These are phyloP conservation scores for Lophius americanus DNA, from an alignment of 2,797 vertebrate genomes.

Conservation along the genomic window DNA sequence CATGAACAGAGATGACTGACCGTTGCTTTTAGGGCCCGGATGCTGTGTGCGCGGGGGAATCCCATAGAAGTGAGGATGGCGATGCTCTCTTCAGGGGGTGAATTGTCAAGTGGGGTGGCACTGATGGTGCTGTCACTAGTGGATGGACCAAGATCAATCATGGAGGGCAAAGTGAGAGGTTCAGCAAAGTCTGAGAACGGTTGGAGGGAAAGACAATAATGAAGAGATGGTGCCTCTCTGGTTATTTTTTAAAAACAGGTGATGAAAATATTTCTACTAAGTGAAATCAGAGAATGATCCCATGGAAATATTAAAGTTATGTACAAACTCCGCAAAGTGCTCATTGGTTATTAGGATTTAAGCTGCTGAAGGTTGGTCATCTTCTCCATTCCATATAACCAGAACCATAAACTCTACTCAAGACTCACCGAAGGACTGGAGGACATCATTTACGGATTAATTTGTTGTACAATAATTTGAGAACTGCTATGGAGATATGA, in stretches of 20 bases:
- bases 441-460: no score
- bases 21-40: slow-evolving; percentile 89
- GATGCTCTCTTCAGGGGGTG: slow-evolving; percentile 94
- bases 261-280: not conserved
- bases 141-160: slow-evolving; percentile 81
- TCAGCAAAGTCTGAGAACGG: slow-evolving; percentile 93
- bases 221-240: slow-evolving; percentile 2
- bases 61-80: slow-evolving; percentile 97
- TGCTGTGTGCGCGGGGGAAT: slow-evolving; percentile 90
- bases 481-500: no score
- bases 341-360: no score
- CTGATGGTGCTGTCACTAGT: slow-evolving; percentile 68
- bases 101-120: slow-evolving; percentile 82
- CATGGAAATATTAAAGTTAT: no score
- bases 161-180: slow-evolving; percentile 86
- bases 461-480: no score
- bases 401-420: no score
- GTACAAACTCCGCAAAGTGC: no score
- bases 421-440: no score
- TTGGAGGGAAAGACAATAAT: not conserved
- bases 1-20: slow-evolving; percentile 78
- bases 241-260: slow-evolving; percentile 13
- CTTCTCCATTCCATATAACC: no score
- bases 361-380: no score
- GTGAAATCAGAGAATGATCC: no score